Evolutionary conservation across 1,140 invertebrate species (phyloP).

Genomic region (Aethina tumida): DNA sequence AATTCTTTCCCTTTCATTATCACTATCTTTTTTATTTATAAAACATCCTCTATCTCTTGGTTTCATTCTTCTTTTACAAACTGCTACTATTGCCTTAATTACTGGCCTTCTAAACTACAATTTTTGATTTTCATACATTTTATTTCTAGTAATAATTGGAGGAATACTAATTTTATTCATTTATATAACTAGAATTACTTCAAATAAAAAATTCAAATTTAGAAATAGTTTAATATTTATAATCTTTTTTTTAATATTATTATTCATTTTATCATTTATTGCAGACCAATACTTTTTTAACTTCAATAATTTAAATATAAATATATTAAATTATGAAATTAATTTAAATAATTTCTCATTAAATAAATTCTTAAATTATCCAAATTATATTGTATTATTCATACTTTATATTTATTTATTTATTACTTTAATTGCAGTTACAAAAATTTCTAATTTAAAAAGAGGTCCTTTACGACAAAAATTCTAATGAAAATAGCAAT

Average conservation of each 20-base stretch:
- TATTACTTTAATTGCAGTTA: conserved; percentile 38
- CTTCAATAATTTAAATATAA: conserved; percentile 2
- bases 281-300: not conserved
- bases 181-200: conserved; percentile 44
- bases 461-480: conserved; percentile 37
- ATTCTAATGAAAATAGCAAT: conserved; percentile 39
- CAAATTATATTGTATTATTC: conserved; percentile 35
- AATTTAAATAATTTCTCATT: conserved; percentile 18
- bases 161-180: conserved; percentile 47
- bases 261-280: not conserved
- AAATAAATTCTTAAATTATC: conserved; percentile 38
- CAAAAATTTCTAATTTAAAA: conserved; percentile 38
- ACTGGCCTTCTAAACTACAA: conserved; percentile 33
- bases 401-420: conserved; percentile 43
- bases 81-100: conserved; percentile 35
- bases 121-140: conserved; percentile 41
- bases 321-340: not conserved
- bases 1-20: conserved; percentile 30
- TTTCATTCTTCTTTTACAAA: conserved; percentile 40
- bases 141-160: conserved; percentile 44
- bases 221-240: conserved; percentile 2
- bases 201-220: conserved; percentile 43
- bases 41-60: conserved; percentile 41
- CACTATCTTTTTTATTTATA: conserved; percentile 36
- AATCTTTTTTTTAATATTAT: not conserved